A percentile compares a stretch with the other conserved stretches of the same genome.
Conservation (phyloP, 2,797 vertebrate species). For the Chaenodraco wilsoni region DNA sequence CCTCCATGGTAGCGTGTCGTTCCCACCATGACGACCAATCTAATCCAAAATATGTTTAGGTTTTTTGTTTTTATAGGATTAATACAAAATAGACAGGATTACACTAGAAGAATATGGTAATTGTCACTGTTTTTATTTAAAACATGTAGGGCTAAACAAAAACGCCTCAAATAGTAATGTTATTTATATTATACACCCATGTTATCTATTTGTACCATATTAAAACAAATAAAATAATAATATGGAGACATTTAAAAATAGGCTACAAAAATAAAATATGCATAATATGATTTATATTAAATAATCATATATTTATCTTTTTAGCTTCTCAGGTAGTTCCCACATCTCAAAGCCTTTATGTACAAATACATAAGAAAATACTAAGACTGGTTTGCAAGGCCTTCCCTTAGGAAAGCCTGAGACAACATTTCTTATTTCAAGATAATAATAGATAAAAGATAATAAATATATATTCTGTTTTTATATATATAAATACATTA, state of each 20-base stretch:
- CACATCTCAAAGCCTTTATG: neutral
- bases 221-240: neutral
- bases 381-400: neutral
- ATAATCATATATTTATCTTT: neutral
- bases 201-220: neutral
- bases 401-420: neutral
- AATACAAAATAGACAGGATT: neutral
- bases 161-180: neutral
- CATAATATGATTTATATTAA: neutral
- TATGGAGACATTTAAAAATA: neutral
- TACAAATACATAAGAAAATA: neutral
- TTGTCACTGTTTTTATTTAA: constrained; percentile 5
- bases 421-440: neutral
- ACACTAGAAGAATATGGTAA: neutral
- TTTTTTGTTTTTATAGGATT: constrained; percentile 18
- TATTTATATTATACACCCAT: neutral
- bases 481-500: neutral
- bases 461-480: neutral
- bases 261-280: constrained; percentile 2
- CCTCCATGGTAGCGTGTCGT: constrained; percentile 2
- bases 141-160: neutral
- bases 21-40: constrained; percentile 1
- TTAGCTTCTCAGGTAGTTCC: neutral
- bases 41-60: constrained; percentile 16
- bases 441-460: neutral